phyloP scores from a whole-genome alignment of 2,113 vertebrate species.

The Boulengeromyrus knoepffleri region DNA sequence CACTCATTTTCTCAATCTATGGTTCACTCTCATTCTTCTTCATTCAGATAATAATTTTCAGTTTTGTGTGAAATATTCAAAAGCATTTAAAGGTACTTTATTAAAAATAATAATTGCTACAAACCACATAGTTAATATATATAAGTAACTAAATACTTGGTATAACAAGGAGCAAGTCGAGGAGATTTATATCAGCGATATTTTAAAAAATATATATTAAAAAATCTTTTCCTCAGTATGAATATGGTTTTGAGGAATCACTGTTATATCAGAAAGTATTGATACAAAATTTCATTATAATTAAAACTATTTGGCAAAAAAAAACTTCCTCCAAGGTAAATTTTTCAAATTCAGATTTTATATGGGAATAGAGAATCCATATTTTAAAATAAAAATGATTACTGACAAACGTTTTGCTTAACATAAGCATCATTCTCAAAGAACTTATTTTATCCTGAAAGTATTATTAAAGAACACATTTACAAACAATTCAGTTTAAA shows the following conservation, averaged over 20 bases:
- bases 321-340: background rate
- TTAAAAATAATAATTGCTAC: background rate
- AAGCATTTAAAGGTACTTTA: background rate
- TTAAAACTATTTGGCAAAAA: background rate
- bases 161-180: background rate
- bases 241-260: background rate
- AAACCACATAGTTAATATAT: background rate
- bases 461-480: background rate
- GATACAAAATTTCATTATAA: background rate
- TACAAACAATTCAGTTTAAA: background rate
- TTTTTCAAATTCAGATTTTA: background rate
- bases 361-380: background rate
- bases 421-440: background rate
- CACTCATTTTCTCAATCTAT: background rate
- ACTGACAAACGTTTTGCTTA: background rate
- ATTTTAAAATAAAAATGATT: background rate
- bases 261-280: background rate
- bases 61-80: background rate
- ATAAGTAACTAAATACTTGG: background rate
- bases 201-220: no score
- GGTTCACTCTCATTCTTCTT: background rate
- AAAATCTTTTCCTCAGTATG: background rate
- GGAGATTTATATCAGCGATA: background rate
- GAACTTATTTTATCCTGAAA: background rate
- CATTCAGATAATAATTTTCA: background rate